Evolutionary conservation across 2,113 vertebrate species (phyloP), one percentile per base, ranked within the genome.

Genomic region (Mesoclemmys tuberculata): DNA sequence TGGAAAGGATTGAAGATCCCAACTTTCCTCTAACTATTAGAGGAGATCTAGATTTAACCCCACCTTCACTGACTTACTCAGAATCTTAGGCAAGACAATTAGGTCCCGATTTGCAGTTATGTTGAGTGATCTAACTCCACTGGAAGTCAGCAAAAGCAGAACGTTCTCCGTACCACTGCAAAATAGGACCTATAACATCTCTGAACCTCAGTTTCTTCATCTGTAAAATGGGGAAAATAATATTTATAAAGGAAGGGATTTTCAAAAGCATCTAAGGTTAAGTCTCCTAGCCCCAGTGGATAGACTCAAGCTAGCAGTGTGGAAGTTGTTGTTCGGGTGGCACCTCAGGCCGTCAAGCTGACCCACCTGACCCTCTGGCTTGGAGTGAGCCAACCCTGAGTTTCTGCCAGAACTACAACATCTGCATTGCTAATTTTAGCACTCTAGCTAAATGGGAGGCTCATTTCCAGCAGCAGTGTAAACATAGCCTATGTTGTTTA

Each of bases 141-240:
- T 14, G 41, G 2, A 21, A 19, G 83, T 52, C 85, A 52, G 22
- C 51, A 51, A 11, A 64, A 80, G 31, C 75, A 4, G 35, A 38
- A 11, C 52, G 55, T 21, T 18, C 84, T 24, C 0, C 14, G 83
- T n/a, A n/a, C n/a, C n/a, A 44, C 61, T n/a, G 41, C 2, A 0
- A 2, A 3, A 2, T 58, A 48, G 4, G 74, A 13, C 64, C 84
- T 82, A 64, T 41, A 26, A 74, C 38, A 21, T 41, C n/a, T 38
- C 56, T 24, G 22, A 35, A 61, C 86, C 77, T 68, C 85, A n/a
- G 0, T 5, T 9, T 71, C 75, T 0, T 0, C 2, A 49, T 6
- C 89, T 4, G n/a, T 12, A 5, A 14, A 64, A 0, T 0, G 41
- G 31, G 44, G 12, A 46, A 10, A 12, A 2, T 21, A 5, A 1